Base-by-base conservation (phyloP, 1,140 invertebrate species). In the Drosophila arizonae region DNA sequence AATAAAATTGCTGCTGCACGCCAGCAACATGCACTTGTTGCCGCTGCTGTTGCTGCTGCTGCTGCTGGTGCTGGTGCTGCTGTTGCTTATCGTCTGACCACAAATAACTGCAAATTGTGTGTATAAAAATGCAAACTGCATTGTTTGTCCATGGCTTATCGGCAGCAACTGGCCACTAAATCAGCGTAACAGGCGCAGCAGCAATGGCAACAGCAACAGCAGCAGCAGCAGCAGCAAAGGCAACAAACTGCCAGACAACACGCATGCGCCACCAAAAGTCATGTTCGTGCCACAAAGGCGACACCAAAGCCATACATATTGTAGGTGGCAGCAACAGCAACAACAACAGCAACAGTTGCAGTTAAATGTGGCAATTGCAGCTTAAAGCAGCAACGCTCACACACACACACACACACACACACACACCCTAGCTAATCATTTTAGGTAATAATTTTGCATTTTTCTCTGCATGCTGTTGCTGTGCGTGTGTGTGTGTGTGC, bases 221-320 rank as follows among this genome's bases (percentile, higher is more conserved):
- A 51, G 28, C 70, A 65, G 28, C 58, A 74, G 45, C 68, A 72
- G n/a, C 50, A 50, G 67, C 72, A 72, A 60, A 62, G 76, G 73
- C 86, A 89, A 88, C 77, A 88, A 88, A 88, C 80, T 88, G 84
- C 84, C 85, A 84, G 74, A 76, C 80, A 85, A 78, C 84, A 88
- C 84, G 84, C 84, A 88, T 88, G 84, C 85, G 86, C 85, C 72
- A 85, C 85, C 84, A 89, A 88, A 88, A 87, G 82, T 87, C 82
- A 87, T 87, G 82, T 87, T 87, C 85, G 80, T 87, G 85, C 80
- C 82, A 89, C 85, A 84, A 77, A 75, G 70, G 76, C 84, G 82
- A 87, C 82, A 87, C 76, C 79, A 79, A 87, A 73, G 82, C 82
- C 82, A 86, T 87, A 86, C 79, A 87, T 86, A 84, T 86, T 87